Evolutionary conservation across 2,113 vertebrate genomes (phyloP).

Genomic region (Hemibates koningsi): DNA sequence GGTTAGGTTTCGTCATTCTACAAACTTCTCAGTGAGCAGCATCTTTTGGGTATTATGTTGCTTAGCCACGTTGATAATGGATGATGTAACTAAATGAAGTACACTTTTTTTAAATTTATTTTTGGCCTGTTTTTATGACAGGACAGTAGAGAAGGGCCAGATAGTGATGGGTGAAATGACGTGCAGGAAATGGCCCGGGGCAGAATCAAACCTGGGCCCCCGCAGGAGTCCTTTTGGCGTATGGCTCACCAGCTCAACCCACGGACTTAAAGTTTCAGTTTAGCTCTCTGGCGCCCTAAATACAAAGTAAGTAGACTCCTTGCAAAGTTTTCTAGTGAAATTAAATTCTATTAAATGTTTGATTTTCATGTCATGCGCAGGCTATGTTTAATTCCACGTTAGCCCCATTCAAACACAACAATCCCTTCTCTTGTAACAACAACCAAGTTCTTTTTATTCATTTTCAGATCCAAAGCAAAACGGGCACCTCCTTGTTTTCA

Average conservation of each 20-base stretch:
- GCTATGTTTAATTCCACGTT: background rate
- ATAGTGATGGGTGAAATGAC: background rate
- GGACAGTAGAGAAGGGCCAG: background rate
- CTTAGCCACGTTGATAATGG: background rate
- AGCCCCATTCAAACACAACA: background rate
- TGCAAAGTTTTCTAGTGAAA: background rate
- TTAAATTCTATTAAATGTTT: background rate
- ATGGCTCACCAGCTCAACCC: background rate
- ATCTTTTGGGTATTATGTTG: background rate
- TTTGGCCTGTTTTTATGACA: background rate
- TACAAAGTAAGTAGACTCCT: background rate
- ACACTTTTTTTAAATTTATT: background rate
- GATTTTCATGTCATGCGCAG: background rate
- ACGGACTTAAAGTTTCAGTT: background rate
- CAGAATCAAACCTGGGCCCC: background rate
- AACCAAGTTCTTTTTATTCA: background rate
- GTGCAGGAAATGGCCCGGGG: background rate
- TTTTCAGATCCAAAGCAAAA: background rate
- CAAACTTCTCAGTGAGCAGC: background rate
- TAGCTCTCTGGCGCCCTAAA: background rate
- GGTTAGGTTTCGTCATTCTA: slow-evolving; percentile 10
- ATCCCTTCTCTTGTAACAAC: background rate
- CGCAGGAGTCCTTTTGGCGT: background rate
- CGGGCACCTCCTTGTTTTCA: background rate
- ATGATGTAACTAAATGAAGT: background rate